Percentiles rank a stretch among this genome's conserved stretches.
Conservation (phyloP, 2,113 vertebrate genomes). For the Poeciliopsis turrubarensis region DNA sequence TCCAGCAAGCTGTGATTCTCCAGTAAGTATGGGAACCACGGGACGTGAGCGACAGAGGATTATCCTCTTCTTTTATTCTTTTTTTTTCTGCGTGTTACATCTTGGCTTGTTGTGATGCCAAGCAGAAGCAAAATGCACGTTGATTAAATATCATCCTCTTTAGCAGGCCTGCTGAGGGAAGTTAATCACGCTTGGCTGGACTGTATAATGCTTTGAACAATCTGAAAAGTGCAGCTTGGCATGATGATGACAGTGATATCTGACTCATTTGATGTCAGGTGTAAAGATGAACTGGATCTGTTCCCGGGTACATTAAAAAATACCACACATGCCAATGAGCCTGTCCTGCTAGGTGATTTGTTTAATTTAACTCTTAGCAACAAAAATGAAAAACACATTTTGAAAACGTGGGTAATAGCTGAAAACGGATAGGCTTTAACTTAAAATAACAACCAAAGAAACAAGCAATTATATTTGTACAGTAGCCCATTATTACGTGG, state of each 20-base stretch:
- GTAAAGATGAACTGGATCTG: conserved; percentile 17
- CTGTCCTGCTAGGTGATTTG: background rate
- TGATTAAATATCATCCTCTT: conserved; percentile 57
- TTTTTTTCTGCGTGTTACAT: conserved; percentile 8
- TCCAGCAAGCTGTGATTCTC: conserved; percentile 21
- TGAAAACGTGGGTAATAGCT: too few species aligned
- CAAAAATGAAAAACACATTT: too few species aligned
- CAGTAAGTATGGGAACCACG: conserved; percentile 36
- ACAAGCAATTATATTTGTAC: background rate
- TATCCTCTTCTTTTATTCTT: conserved; percentile 22
- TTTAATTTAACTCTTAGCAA: too few species aligned
- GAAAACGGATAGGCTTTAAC: background rate
- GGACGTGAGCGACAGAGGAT: conserved; percentile 39
- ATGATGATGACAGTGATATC: conserved; percentile 19
- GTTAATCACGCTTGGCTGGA: conserved; percentile 55
- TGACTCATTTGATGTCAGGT: conserved; percentile 33
- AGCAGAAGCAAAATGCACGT: conserved; percentile 44
- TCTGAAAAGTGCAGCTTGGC: conserved; percentile 32
- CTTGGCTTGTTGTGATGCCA: conserved; percentile 47
- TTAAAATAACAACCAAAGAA: background rate
- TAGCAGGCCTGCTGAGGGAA: conserved; percentile 7
- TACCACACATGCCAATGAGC: too few species aligned
- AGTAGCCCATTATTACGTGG: background rate
- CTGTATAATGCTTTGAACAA: conserved; percentile 20
- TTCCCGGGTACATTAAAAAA: too few species aligned